A percentile compares a stretch with the other conserved stretches of the same genome.
Conservation (phyloP, 2,888 invertebrate genomes). For the Platycheirus albimanus region DNA sequence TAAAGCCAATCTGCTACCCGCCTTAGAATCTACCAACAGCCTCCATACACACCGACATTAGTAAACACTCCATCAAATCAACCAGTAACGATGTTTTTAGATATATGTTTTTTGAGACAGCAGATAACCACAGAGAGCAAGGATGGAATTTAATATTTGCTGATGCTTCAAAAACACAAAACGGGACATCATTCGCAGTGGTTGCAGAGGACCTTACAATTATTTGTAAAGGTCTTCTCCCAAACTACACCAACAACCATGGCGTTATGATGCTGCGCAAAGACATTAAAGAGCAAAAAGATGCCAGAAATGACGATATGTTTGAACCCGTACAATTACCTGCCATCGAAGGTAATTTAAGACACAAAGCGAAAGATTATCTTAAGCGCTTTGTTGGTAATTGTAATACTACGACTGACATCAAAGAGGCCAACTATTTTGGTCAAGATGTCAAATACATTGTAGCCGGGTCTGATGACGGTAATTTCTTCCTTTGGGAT, state of each 20-base stretch:
- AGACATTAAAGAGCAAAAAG: conserved; percentile 84
- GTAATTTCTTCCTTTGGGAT: conserved; percentile 98
- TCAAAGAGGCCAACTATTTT: conserved; percentile 97
- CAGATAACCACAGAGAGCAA: too few relatives aligned
- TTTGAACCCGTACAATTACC: conserved; percentile 76
- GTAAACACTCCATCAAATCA: too few relatives aligned
- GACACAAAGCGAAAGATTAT: conserved; percentile 89
- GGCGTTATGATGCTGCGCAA: conserved; percentile 86
- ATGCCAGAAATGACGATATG: conserved; percentile 69
- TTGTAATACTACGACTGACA: conserved; percentile 99
- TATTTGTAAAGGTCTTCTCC: too few relatives aligned
- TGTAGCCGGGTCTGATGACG: conserved; percentile 95
- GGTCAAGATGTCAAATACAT: conserved; percentile 87
- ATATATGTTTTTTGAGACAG: too few relatives aligned
- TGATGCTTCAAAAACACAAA: too few relatives aligned
- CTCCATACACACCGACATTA: too few relatives aligned
- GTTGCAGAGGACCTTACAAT: too few relatives aligned
- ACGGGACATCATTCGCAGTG: too few relatives aligned
- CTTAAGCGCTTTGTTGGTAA: conserved; percentile 93
- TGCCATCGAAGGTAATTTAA: conserved; percentile 82
- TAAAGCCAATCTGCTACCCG: too few relatives aligned
- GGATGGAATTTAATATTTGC: too few relatives aligned
- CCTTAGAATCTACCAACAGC: too few relatives aligned
- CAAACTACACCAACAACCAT: conserved; percentile 87
- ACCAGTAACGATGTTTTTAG: too few relatives aligned